These are phyloP conservation scores for Motacilla tschutschensis DNA, from an alignment of 2,113 vertebrate species.

Conservation along the genomic window DNA sequence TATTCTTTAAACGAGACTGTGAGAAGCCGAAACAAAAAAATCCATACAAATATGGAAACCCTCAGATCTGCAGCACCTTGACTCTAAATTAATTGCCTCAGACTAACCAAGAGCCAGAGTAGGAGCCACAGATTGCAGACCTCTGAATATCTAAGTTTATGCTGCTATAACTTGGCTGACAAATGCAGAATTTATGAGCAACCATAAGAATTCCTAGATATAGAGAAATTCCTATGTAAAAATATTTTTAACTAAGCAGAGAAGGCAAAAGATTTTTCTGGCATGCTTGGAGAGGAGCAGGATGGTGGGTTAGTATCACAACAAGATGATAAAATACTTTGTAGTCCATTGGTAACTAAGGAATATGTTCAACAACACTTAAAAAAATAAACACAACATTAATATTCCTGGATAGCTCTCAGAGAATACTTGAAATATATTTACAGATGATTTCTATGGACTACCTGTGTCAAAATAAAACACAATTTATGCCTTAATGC, in stretches of 20 bases:
- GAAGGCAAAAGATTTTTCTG: background rate
- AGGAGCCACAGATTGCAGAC: background rate
- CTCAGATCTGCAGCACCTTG: background rate
- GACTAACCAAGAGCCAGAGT: background rate
- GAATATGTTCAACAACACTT: background rate
- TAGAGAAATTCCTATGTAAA: background rate
- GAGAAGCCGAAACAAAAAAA: background rate
- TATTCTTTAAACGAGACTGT: background rate
- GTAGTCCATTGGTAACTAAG: constrained; percentile 15
- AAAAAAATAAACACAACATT: background rate
- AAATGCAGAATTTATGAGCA: background rate
- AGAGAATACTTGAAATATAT: background rate
- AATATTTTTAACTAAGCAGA: background rate
- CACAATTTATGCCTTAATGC: background rate
- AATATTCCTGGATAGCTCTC: background rate
- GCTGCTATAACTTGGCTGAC: background rate
- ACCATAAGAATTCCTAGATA: background rate
- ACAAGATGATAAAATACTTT: background rate
- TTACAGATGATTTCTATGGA: background rate
- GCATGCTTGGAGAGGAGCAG: background rate
- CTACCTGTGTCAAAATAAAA: background rate
- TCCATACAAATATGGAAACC: background rate
- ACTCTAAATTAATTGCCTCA: background rate
- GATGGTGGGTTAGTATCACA: background rate
- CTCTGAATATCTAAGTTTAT: background rate